Conservation (phyloP, 2,888 invertebrate genomes). For the Lepidonotus clava region DNA sequence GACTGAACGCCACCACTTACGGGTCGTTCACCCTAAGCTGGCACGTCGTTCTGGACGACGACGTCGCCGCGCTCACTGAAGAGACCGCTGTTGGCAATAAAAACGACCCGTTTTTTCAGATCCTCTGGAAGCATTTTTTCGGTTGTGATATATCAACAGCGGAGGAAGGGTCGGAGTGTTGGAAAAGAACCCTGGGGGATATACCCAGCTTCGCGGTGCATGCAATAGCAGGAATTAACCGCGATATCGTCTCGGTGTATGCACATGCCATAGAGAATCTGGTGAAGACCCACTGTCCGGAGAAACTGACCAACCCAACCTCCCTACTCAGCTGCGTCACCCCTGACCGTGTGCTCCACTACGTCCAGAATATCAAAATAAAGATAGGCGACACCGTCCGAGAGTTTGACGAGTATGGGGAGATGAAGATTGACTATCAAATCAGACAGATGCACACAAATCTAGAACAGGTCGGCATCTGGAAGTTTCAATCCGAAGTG, state of each 20-base stretch:
- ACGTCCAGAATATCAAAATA: conserved; percentile 29
- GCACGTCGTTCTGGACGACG: not conserved
- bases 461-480: not conserved
- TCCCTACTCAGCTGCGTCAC: not conserved
- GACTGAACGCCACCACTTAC: not conserved
- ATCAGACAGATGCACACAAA: conserved; percentile 3
- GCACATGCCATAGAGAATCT: conserved; percentile 8
- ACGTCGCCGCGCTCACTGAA: not conserved
- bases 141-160: conserved; percentile 9
- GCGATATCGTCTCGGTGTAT: conserved; percentile 27
- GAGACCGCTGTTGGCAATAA: not conserved
- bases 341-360: not conserved
- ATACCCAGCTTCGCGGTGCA: not conserved
- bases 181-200: not conserved
- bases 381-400: not conserved
- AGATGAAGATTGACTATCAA: conserved; percentile 4
- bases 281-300: not conserved
- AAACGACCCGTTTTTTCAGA: not conserved
- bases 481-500: not conserved
- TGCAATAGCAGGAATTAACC: not conserved
- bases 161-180: not conserved
- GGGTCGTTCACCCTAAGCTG: not conserved
- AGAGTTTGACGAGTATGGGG: conserved; percentile 41
- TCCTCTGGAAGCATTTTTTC: not conserved
- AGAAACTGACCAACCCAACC: not conserved